A percentile compares a stretch with the other conserved stretches of the same genome.
Conservation (phyloP, 2,113 vertebrate genomes). For the Bothrops jararaca region DNA sequence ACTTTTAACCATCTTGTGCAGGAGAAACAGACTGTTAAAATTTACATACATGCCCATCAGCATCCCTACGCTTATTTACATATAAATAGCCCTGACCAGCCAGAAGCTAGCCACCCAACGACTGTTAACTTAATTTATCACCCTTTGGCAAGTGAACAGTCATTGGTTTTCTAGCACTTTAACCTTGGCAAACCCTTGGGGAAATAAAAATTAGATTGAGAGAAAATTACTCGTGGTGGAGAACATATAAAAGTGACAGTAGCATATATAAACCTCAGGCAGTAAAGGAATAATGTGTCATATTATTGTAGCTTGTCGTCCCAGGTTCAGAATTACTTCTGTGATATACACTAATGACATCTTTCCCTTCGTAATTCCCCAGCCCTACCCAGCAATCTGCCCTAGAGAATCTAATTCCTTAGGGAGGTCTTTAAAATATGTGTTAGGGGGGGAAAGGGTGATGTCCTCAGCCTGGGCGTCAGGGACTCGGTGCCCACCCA, state of each 20-base stretch:
- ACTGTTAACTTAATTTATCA: slow-evolving; percentile 78
- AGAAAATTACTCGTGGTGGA: slow-evolving; percentile 77
- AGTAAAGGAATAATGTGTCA: slow-evolving; percentile 68
- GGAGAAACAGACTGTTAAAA: slow-evolving; percentile 65
- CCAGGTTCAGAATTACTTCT: slow-evolving; percentile 71
- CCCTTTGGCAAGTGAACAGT: slow-evolving; percentile 73
- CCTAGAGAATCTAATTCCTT: slow-evolving; percentile 49
- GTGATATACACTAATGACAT: slow-evolving; percentile 69
- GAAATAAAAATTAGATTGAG: slow-evolving; percentile 82
- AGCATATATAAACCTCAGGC: slow-evolving; percentile 77
- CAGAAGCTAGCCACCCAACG: slow-evolving; percentile 56
- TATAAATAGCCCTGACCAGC: slow-evolving; percentile 75
- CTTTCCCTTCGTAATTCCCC: slow-evolving; percentile 39
- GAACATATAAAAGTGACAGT: slow-evolving; percentile 78
- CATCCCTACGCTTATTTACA: slow-evolving; percentile 70
- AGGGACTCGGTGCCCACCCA: not conserved
- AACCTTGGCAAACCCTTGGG: slow-evolving; percentile 77
- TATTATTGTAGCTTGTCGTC: slow-evolving; percentile 71
- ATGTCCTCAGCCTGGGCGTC: slow-evolving; percentile 44
- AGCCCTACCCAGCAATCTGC: not conserved
- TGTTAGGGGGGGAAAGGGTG: slow-evolving; percentile 44
- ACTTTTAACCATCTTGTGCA: slow-evolving; percentile 48
- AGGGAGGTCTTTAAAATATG: slow-evolving; percentile 37
- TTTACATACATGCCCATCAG: slow-evolving; percentile 58
- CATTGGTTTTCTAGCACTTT: slow-evolving; percentile 75